Conservation (phyloP, 2,888 invertebrate genomes). For the Hirtodrosophila histrioides region DNA sequence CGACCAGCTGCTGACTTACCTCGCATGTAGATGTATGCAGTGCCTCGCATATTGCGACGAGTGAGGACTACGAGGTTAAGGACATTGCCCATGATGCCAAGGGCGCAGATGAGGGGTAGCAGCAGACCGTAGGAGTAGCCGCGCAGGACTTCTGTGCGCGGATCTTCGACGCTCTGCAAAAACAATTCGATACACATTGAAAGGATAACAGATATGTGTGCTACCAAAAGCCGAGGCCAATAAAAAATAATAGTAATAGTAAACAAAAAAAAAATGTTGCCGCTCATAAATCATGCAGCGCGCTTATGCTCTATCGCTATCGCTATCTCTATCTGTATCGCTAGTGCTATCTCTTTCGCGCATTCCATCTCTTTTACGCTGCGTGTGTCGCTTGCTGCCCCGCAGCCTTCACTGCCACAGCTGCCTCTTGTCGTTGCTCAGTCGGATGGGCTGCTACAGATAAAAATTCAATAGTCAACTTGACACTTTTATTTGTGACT, state of each 20-base stretch:
- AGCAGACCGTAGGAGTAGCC: slow-evolving; percentile 88
- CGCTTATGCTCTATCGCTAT: neutral
- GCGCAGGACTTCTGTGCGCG: slow-evolving; percentile 86
- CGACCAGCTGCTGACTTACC: slow-evolving; percentile 85
- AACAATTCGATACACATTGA: too few species aligned
- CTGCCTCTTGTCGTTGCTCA: slow-evolving; percentile 30
- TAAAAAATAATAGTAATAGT: slow-evolving; percentile 50
- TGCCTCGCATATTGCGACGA: slow-evolving; percentile 90
- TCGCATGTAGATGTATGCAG: slow-evolving; percentile 92
- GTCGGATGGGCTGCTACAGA: slow-evolving; percentile 57
- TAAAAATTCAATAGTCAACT: slow-evolving; percentile 79
- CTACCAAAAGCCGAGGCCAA: slow-evolving; percentile 36
- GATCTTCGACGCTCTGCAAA: slow-evolving; percentile 85
- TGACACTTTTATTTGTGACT: slow-evolving; percentile 78
- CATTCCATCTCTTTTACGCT: neutral
- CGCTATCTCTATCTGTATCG: neutral
- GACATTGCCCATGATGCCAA: slow-evolving; percentile 91
- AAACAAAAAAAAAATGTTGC: slow-evolving; percentile 31
- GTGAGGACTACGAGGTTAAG: slow-evolving; percentile 92
- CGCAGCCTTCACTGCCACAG: slow-evolving; percentile 1
- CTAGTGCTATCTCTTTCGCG: neutral
- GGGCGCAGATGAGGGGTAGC: slow-evolving; percentile 88
- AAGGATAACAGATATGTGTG: neutral
- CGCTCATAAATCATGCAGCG: slow-evolving; percentile 68
- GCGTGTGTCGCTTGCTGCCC: neutral